A percentile compares a stretch with the other conserved stretches of the same genome.
These are phyloP conservation scores for Marmota monax DNA, from an alignment of 2,113 vertebrate genomes.

Conservation along the genomic window DNA sequence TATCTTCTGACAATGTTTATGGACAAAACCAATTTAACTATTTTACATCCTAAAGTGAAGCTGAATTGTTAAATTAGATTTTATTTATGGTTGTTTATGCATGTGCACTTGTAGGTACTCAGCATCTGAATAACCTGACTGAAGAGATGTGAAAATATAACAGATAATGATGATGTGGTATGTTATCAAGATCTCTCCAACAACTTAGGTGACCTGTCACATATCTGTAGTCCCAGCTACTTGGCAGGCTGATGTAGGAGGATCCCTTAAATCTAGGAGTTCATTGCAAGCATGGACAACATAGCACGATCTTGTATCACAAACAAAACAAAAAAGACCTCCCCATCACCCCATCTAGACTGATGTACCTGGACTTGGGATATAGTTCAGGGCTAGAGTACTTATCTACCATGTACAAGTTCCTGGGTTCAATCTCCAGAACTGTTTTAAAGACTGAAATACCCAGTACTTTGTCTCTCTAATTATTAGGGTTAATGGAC, in stretches of 20 bases:
- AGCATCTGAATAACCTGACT: neutral
- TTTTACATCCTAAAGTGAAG: neutral
- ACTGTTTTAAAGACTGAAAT: neutral
- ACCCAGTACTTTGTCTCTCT: neutral
- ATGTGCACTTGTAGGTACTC: neutral
- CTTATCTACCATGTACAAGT: too few species aligned
- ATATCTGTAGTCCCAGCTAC: neutral
- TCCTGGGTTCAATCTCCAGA: too few species aligned
- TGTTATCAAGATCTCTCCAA: neutral
- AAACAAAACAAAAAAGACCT: neutral
- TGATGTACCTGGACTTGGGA: too few species aligned
- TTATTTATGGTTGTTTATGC: neutral
- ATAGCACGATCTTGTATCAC: neutral
- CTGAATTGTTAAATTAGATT: constrained; percentile 2
- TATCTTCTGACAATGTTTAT: neutral
- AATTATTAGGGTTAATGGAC: neutral
- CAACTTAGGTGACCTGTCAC: neutral
- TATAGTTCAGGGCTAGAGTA: too few species aligned
- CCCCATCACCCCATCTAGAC: too few species aligned
- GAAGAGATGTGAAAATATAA: neutral
- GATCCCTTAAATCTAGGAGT: neutral
- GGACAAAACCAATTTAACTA: neutral
- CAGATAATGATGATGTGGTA: neutral
- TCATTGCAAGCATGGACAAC: neutral
- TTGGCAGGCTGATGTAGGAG: neutral